phyloP scores from a whole-genome alignment of 1,140 invertebrate species.

The Brachionus plicatilis region DNA sequence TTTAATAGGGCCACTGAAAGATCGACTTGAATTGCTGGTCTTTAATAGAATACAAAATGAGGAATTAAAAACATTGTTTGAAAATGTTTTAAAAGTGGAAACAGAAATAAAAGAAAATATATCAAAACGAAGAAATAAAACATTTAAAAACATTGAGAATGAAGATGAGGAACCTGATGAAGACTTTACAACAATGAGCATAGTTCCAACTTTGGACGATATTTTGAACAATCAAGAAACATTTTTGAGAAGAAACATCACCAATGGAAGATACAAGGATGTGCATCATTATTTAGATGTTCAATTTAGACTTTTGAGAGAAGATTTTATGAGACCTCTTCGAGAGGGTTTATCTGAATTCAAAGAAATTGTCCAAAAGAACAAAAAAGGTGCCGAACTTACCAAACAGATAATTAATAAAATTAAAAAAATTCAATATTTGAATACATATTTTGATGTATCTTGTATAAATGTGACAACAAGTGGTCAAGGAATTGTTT shows the following conservation, averaged over 20 bases:
- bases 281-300: slow-evolving; percentile 68
- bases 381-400: neutral
- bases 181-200: slow-evolving; percentile 48
- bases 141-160: neutral
- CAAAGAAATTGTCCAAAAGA: slow-evolving; percentile 17
- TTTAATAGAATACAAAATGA: neutral
- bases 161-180: slow-evolving; percentile 41
- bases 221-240: slow-evolving; percentile 44
- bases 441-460: slow-evolving; percentile 38
- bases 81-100: neutral
- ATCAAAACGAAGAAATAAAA: neutral
- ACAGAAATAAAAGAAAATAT: neutral
- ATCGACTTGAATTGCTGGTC: neutral
- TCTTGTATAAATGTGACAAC: neutral
- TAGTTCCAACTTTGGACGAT: slow-evolving; percentile 48
- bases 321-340: slow-evolving; percentile 61
- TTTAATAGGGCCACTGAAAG: neutral
- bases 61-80: neutral
- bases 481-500: slow-evolving; percentile 39
- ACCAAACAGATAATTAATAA: neutral
- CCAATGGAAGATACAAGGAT: slow-evolving; percentile 61
- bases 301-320: slow-evolving; percentile 68
- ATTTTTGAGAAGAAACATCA: slow-evolving; percentile 61
- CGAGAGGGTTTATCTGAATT: slow-evolving; percentile 52
- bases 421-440: slow-evolving; percentile 1